Base-by-base conservation (phyloP, 2,888 invertebrate genomes). In the Disparrhopalites patrizii region DNA sequence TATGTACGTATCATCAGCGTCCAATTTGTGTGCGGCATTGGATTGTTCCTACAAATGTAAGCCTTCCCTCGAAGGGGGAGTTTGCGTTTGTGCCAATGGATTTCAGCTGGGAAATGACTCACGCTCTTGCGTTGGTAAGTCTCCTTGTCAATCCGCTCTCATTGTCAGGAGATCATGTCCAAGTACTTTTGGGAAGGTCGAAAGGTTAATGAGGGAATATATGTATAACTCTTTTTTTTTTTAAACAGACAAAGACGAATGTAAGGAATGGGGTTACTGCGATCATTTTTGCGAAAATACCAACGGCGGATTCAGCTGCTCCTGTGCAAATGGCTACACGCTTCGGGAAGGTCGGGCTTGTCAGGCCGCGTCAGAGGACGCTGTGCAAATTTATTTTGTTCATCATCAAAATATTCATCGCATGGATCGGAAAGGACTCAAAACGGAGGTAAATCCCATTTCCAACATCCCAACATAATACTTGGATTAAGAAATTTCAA, bases 261-360 rank as follows among this genome's bases (percentile, higher is more conserved):
- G 93, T 80, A 79, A 83, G 52, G 91, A 92, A 80, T 93, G 93
- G 93, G 93, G 93, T 43, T 91, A 85, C 80, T 99, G 98, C 80
- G 95, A 97, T 78, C 99, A 99, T 80, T 83, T 89, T 31, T 99
- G 99, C 79, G 85, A 86, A 67, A 97, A 98, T 79, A 88, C 87
- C 0, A 88, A 88, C 1, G 94, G 85, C 8, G 80, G 91, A 10
- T 97, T 89, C 80, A 82, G 80, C 43, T 97, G 97, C 79, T 85
- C 86, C 18, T 97, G 96, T 79, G 87, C 87, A 0, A 83, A 85
- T 0, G 93, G 91, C 38, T 93, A 91, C 81, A 81, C 81, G 3
- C 80, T 89, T 60, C 79, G 80, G 43, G 82, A 85, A 72, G 85
- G 81, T 51, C 83, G 83, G 68, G 91, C 91, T 78, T 65, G 65